Evolutionary conservation across 2,888 invertebrate species (phyloP), one percentile per base, ranked within the genome.

Genomic region (Torymus auratus): DNA sequence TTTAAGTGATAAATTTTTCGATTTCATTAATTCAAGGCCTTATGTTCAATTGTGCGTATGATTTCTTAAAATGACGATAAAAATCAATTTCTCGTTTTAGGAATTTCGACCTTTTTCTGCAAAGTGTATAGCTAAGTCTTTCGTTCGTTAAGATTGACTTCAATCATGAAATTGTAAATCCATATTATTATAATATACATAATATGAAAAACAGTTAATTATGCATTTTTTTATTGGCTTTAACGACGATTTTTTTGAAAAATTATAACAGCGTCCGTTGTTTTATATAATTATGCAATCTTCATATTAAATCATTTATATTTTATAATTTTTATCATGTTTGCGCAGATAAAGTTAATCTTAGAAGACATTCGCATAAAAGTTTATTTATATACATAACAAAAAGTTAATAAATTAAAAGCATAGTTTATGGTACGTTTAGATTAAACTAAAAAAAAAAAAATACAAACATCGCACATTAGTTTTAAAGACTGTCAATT

Each of bases 111-210:
- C 55, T 74, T 76, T 62, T 55, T 60, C 23, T 67, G 67, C 15
- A 50, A 74, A 56, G 58, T 61, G 28, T 74, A 56, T 56, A 74
- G 74, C 14, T 69, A 55, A 28, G 65, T 68, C 2, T 82, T 77
- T 82, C 62, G 41, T 78, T 71, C 17, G 15, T 10, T 14, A 79
- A 78, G 62, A 71, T 64, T 72, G 65, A 64, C 28, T 15, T 64
- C 71, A 80, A 75, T 72, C 75, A 76, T 69, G 2, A 81, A 80
- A 83, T 81, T 83, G 80, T 83, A 80, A 80, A 83, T 72, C 78
- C 82, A 83, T 78, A 78, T 78, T 77, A 82, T 82, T 75, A 75
- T 70, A 80, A 78, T 71, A 81, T 71, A 82, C 71, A 75, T 75
- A 70, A 69, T 78, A 55, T 67, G 52, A 77, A 81, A 69, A 78